A percentile compares a stretch with the other conserved stretches of the same genome.
These are phyloP conservation scores for Spodoptera exigua DNA, from an alignment of 2,888 invertebrate species.

Conservation along the genomic window DNA sequence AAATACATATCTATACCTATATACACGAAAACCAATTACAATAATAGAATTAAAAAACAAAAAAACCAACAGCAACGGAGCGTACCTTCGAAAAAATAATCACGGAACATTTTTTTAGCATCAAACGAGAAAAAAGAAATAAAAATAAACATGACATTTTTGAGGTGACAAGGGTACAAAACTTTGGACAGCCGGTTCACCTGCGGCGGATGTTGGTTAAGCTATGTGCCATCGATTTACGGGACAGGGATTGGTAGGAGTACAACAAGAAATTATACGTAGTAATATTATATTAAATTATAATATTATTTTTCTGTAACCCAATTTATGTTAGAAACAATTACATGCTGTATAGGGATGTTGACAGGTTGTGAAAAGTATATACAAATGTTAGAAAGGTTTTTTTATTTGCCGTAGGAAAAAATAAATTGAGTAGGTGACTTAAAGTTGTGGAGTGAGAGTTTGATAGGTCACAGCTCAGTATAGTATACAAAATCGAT, in stretches of 20 bases:
- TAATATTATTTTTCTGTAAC: background rate
- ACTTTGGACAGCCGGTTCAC: conserved; percentile 72
- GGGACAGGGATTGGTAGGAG: conserved; percentile 3
- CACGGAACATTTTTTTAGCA: conserved; percentile 47
- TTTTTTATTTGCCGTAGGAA: too few species aligned
- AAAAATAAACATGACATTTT: conserved; percentile 71
- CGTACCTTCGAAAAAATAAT: conserved; percentile 21
- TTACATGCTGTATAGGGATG: too few species aligned
- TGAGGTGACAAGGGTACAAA: conserved; percentile 74
- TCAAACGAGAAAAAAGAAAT: conserved; percentile 56
- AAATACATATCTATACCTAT: too few species aligned
- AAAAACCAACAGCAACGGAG: conserved; percentile 1
- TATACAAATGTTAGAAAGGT: too few species aligned
- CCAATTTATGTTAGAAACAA: too few species aligned
- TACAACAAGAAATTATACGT: conserved; percentile 4
- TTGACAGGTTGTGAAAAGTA: too few species aligned
- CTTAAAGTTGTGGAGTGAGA: too few species aligned
- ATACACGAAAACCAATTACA: background rate
- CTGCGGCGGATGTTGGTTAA: conserved; percentile 62
- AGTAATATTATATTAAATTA: background rate
- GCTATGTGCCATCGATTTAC: conserved; percentile 49
- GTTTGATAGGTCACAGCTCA: too few species aligned
- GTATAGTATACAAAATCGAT: too few species aligned
- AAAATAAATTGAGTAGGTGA: too few species aligned
- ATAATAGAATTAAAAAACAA: conserved; percentile 5